Evolutionary conservation across 2,113 vertebrate genomes (phyloP).

Genomic region (Stegastes partitus): DNA sequence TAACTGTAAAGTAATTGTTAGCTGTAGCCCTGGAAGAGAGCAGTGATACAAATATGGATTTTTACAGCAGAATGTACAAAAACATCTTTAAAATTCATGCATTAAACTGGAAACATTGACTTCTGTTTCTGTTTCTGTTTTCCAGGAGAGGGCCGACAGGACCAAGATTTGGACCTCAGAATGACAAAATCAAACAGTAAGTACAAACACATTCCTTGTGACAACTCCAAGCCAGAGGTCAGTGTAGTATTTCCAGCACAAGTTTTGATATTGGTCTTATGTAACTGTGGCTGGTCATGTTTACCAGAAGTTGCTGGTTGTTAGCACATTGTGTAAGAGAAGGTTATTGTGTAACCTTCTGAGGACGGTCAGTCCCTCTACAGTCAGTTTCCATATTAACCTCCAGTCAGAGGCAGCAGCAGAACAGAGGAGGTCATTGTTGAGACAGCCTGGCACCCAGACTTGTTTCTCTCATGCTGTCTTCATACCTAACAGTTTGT

Average conservation of each 20-base stretch:
- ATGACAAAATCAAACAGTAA: constrained; percentile 98
- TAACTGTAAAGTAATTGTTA: no score
- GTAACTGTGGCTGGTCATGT: constrained; percentile 50
- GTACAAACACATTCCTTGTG: constrained; percentile 74
- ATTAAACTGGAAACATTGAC: constrained; percentile 4
- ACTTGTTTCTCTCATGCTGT: constrained; percentile 20
- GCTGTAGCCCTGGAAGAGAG: no score
- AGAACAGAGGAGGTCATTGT: constrained; percentile 67
- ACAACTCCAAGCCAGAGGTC: constrained; percentile 23
- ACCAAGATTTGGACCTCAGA: constrained; percentile 95
- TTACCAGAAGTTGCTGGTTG: constrained; percentile 65
- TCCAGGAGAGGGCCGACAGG: constrained; percentile 94
- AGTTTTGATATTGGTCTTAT: constrained; percentile 57
- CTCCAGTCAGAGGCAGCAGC: constrained; percentile 4
- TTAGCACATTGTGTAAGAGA: constrained; percentile 58
- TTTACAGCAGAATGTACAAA: no score
- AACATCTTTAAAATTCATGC: background rate
- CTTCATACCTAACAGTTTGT: constrained; percentile 28
- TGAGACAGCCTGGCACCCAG: constrained; percentile 30
- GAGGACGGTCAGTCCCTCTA: constrained; percentile 17
- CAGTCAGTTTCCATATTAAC: constrained; percentile 51
- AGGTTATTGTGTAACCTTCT: constrained; percentile 61
- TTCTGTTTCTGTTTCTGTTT: constrained; percentile 58
- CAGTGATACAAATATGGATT: no score
- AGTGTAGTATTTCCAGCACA: background rate